These are phyloP conservation scores for Formica selysi DNA, from an alignment of 1,140 invertebrate genomes.

Conservation along the genomic window DNA sequence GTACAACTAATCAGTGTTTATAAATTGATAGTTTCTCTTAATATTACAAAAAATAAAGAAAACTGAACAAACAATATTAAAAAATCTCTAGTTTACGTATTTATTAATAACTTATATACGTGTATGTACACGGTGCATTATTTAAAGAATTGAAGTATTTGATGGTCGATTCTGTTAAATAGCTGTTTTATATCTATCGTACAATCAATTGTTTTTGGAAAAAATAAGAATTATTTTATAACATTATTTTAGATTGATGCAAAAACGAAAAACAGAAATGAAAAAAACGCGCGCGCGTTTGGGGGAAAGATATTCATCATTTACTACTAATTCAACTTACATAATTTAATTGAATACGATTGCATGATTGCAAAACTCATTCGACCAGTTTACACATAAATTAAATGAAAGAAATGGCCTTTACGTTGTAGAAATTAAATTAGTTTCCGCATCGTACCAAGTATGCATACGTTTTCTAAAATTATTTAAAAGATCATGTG, in stretches of 20 bases:
- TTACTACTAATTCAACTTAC: conserved; percentile 2
- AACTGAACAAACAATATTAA: neutral
- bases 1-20: neutral
- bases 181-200: neutral
- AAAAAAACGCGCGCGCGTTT: neutral
- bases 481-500: neutral
- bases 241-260: neutral
- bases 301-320: neutral
- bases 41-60: neutral
- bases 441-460: neutral
- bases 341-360: conserved; percentile 13
- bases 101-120: neutral
- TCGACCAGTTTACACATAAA: neutral
- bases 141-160: neutral
- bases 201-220: neutral
- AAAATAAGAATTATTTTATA: neutral
- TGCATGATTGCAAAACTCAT: conserved; percentile 18
- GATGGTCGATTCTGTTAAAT: neutral
- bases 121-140: neutral
- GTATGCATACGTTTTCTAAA: neutral
- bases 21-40: neutral
- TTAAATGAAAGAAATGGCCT: neutral
- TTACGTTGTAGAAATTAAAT: neutral
- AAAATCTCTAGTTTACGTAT: neutral
- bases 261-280: neutral